Percentiles rank a stretch among this genome's conserved stretches.
Conservation (phyloP, 2,888 invertebrate genomes). For the Gymnocheta viridis region DNA sequence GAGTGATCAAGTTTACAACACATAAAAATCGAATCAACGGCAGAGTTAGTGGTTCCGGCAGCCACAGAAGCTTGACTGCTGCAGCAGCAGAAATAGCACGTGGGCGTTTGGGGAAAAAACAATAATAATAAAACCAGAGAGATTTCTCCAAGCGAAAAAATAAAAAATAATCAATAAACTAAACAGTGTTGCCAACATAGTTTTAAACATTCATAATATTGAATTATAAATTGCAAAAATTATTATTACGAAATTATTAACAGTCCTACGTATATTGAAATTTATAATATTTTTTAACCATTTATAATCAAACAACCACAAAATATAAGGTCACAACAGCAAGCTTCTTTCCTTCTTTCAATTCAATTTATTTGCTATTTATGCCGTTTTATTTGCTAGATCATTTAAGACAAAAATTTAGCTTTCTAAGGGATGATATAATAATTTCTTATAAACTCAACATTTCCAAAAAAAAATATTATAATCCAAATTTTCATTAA, state of each 20-base stretch:
- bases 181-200: slow-evolving; percentile 30
- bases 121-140: slow-evolving; percentile 72
- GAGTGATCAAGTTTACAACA: slow-evolving; percentile 59
- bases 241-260: too few relatives aligned
- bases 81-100: slow-evolving; percentile 74
- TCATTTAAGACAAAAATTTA: too few relatives aligned
- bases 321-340: not conserved
- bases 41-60: slow-evolving; percentile 62
- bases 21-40: slow-evolving; percentile 62
- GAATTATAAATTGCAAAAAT: not conserved
- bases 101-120: slow-evolving; percentile 76
- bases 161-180: not conserved
- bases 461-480: too few relatives aligned
- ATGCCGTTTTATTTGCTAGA: too few relatives aligned
- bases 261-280: too few relatives aligned
- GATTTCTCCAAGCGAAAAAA: slow-evolving; percentile 71
- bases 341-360: not conserved
- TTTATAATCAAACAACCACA: not conserved
- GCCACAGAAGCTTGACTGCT: slow-evolving; percentile 55
- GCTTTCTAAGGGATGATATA: too few relatives aligned
- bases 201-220: not conserved
- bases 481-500: too few relatives aligned
- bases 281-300: not conserved
- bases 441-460: too few relatives aligned
- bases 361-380: too few relatives aligned